Conservation (phyloP, 2,113 vertebrate species). For the Scytalopus superciliaris region DNA sequence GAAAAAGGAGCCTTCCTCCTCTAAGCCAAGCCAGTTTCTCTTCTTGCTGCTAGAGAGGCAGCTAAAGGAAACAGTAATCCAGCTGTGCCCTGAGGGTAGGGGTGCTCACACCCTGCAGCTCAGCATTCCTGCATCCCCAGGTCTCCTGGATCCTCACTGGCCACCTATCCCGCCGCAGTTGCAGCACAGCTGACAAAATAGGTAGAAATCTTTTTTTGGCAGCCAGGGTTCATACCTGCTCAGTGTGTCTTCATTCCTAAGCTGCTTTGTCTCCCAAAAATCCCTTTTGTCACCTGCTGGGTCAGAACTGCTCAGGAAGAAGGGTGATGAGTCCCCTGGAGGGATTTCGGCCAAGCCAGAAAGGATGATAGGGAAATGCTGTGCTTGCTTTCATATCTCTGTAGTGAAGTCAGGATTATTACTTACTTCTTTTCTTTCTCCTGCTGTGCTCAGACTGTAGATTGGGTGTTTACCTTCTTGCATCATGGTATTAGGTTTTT, state of each 20-base stretch:
- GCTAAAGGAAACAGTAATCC: not conserved
- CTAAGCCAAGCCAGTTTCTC: not conserved
- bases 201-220: not conserved
- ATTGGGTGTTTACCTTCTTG: slow-evolving; percentile 17
- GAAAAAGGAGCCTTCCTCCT: not conserved
- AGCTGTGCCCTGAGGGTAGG: not conserved
- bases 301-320: not conserved
- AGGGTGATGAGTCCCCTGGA: not conserved
- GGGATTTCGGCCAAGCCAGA: not conserved
- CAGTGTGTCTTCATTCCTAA: not conserved
- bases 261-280: not conserved
- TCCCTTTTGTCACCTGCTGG: not conserved
- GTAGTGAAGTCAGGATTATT: not conserved
- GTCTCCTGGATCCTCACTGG: not conserved
- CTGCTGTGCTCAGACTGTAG: not conserved
- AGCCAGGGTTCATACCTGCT: not conserved
- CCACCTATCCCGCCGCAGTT: not conserved
- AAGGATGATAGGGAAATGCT: not conserved
- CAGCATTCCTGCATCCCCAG: not conserved
- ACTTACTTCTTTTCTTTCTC: not conserved
- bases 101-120: not conserved
- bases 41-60: not conserved
- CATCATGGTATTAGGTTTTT: slow-evolving; percentile 54
- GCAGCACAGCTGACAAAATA: not conserved
- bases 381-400: not conserved